Base-by-base conservation (phyloP, 1,140 invertebrate species). In the Drosophila gunungcola region DNA sequence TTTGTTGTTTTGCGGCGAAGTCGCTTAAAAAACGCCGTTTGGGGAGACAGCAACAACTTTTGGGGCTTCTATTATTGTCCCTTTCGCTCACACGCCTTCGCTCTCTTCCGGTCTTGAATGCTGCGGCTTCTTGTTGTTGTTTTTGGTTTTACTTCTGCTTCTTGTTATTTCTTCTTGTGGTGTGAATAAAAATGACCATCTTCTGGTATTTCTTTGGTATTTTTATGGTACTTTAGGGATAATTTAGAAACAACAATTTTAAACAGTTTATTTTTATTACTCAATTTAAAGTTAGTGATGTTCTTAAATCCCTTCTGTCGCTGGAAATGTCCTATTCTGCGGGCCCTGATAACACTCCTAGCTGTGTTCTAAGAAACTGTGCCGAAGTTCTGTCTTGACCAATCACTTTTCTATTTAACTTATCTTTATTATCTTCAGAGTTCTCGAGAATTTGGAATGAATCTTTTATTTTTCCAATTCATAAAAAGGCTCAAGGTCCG, bases 11-110 rank as follows among this genome's bases (percentile, higher is more conserved):
- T 77, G 72, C 77, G 80, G 84, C 84, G 84, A 89, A 89, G 79
- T 90, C 85, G 73, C 85, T 88, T 79, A 80, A 88, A 88, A 77
- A 88, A 88, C 60, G 83, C 84, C 80, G 56, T 78, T 80, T 56
- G 73, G 68, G 38, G 75, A 76, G 49, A 79, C 56, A 39, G 78
- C 74, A 53, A 21, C 48, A 78, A 56, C 38, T 57, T 75, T 49
- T 57, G 45, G 29, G 41, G 53, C 56, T n/a, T 39, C 3, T 68
- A 56, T 58, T 56, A 73, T 56, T 39, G 39, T 58, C 73, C 43
- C 81, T 6, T 65, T 85, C 34, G 27, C 62, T 73, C 83, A 52
- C 38, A 43, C 32, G 49, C 57, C 52, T 39, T 61, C 38, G n/a
- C 51, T 49, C 43, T 78, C 84, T 86, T 89, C 83, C 83, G 83